Evolutionary conservation across 2,888 invertebrate species (phyloP), one percentile per base, ranked within the genome.

Genomic region (Sisyra terminalis): DNA sequence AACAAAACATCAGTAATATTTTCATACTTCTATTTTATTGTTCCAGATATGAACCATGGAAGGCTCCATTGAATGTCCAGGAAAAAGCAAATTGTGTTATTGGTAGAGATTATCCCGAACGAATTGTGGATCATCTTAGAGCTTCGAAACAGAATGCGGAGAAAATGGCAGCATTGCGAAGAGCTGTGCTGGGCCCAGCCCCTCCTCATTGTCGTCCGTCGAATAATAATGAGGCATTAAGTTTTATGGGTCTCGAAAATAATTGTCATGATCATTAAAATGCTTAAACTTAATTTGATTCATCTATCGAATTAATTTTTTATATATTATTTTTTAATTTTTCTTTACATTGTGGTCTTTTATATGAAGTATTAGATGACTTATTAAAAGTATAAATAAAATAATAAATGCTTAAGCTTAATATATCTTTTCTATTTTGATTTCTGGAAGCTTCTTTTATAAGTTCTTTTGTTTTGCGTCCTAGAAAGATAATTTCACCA

Each of bases 31-130:
- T n/a, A n/a, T n/a, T n/a, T n/a, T n/a, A n/a, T n/a, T n/a, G n/a
- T 13, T 24, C 7, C 46, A 73, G 73, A 3, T 79, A 77, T 55
- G 78, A 79, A 54, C 81, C 82, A 1, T 82, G 81, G 81, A 73
- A 69, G 42, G 75, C 80, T 40, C 73, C 80, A 0, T 50, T 68
- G 1, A 67, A 71, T 0, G 61, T 77, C 2, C 82, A 82, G 55
- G 66, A 73, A 56, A 63, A 67, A 10, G 70, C 68, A 5, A 64
- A 67, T 9, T 81, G 81, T 55, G 56, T 81, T 39, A 66, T 77
- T 50, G 81, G 82, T 1, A 64, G 66, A 42, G 69, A 81, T 48
- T 82, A 82, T 63, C 81, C 81, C 0, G 65, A 65, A 24, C 75
- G 76, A 1, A 65, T 81, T 1, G 71, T 80, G 24, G 69, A 79